Conservation (phyloP, 2,113 vertebrate species). For the Oenanthe oenanthe region DNA sequence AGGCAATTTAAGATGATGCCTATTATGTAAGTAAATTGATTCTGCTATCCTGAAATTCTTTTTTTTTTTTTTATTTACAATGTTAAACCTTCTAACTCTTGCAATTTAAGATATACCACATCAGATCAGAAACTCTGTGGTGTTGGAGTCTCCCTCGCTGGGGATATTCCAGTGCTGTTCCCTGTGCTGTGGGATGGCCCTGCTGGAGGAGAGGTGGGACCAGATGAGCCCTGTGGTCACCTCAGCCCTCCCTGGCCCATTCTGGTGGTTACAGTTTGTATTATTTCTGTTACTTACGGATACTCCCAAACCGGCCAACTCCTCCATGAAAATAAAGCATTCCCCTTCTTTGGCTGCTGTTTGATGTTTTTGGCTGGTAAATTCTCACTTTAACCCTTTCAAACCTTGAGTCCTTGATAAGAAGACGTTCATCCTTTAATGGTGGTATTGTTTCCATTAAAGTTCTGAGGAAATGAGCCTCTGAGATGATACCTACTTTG, state of each 20-base stretch:
- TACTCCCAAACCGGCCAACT: constrained; percentile 67
- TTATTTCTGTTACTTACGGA: constrained; percentile 63
- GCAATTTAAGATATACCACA: background rate
- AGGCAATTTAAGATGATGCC: background rate
- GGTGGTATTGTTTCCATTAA: background rate
- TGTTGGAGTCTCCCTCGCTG: background rate
- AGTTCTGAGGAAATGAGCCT: constrained; percentile 57
- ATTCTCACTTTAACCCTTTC: constrained; percentile 75
- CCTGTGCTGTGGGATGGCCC: background rate
- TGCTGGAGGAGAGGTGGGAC: background rate
- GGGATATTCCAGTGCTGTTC: background rate
- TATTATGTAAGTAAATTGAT: background rate
- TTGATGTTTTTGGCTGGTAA: constrained; percentile 72
- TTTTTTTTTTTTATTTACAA: background rate
- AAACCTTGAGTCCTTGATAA: constrained; percentile 74
- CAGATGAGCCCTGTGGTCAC: background rate
- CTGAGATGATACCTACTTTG: constrained; percentile 72
- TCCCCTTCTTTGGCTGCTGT: constrained; percentile 53
- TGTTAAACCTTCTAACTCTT: background rate
- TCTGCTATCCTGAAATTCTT: background rate
- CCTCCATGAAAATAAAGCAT: constrained; percentile 81
- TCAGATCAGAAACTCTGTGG: background rate
- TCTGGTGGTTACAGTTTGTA: background rate
- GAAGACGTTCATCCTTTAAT: background rate
- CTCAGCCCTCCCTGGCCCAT: background rate